phyloP scores from a whole-genome alignment of 2,113 vertebrate species.

The Nycticebus coucang region DNA sequence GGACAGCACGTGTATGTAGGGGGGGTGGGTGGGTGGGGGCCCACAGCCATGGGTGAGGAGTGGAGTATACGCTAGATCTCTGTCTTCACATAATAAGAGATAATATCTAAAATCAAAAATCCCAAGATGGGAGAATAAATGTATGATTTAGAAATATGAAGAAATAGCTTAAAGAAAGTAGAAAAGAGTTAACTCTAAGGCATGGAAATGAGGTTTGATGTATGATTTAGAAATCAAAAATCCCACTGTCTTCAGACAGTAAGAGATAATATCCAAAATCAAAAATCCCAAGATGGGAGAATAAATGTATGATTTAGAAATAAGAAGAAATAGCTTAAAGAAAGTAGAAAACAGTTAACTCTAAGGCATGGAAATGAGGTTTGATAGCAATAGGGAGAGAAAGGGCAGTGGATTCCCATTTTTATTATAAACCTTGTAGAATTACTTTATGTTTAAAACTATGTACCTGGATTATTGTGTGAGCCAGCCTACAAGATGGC shows the following conservation, averaged over 20 bases:
- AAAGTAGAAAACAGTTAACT: background rate
- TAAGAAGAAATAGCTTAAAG: background rate
- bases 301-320: background rate
- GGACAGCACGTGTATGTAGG: background rate
- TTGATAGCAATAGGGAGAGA: background rate
- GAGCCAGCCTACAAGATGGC: background rate
- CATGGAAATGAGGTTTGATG: background rate
- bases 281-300: background rate
- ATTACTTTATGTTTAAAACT: slow-evolving; percentile 35
- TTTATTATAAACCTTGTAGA: background rate
- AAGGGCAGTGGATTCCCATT: background rate
- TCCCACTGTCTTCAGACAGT: background rate
- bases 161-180: background rate
- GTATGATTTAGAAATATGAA: slow-evolving; percentile 27
- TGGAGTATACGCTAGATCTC: background rate
- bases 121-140: background rate
- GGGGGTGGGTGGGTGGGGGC: background rate
- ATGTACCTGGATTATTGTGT: background rate
- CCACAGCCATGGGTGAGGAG: background rate
- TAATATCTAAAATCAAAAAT: background rate
- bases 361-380: background rate
- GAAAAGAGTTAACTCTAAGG: background rate
- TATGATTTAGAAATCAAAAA: no score
- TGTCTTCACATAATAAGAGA: background rate
- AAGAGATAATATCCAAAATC: background rate